Base-by-base conservation (phyloP, 2,113 vertebrate genomes). In the Oncorhynchus nerka region DNA sequence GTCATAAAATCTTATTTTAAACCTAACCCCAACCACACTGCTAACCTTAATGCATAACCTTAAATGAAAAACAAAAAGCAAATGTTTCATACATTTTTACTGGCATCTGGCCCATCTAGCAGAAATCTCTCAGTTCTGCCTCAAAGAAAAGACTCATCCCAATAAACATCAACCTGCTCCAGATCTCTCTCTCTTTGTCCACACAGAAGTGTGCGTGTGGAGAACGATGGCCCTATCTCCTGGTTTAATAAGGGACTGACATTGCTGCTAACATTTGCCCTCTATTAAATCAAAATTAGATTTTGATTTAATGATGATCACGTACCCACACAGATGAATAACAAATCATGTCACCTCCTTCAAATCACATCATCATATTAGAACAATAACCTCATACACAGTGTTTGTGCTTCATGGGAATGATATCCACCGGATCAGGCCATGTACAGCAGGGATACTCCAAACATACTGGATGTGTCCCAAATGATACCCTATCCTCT, bases 241-340 rank as follows among this genome's bases (percentile, higher is more conserved):
- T 15, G 16, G 8, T 70, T 62, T 77, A 81, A 83, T 80, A 76
- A 81, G 86, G 79, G 65, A 72, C 80, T 74, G 70, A 78, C 59
- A 62, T 62, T 77, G 70, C 16, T 64, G 16, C 80, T 51, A 71
- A 77, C 83, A 69, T 64, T 51, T 4, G 73, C 57, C 68, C 77
- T 84, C 71, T 78, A 16, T 32, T 68, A 34, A 34, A 34, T 34
- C 9, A 45, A 45, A 45, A 45, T 83, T 84, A 91, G 83, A 77
- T 89, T 86, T 88, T 84, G 86, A 89, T 89, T 86, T 77, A 83
- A 75, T 13, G 20, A 66, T 83, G 85, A 87, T 87, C 83, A 84
- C 77, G n/a, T 11, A 81, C 67, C 64, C 24, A 77, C 83, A 85
- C 73, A 79, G 79, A 84, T 82, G 76, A 85, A 86, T 77, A 83